These are phyloP conservation scores for Dryomyza anilis DNA, from an alignment of 2,888 invertebrate species.

Conservation along the genomic window DNA sequence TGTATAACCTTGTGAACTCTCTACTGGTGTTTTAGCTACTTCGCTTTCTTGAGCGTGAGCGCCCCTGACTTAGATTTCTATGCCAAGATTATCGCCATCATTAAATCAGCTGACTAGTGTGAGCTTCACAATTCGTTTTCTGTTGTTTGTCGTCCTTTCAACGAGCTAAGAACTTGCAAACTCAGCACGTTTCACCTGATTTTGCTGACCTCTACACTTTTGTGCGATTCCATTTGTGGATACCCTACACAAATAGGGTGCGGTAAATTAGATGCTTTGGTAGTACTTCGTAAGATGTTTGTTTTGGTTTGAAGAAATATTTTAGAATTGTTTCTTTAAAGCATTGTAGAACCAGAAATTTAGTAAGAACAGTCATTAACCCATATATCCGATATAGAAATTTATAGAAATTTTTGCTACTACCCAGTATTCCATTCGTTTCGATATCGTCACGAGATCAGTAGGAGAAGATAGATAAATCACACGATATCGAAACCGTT, in stretches of 20 bases:
- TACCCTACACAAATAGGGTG: too few relatives aligned
- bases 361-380: too few relatives aligned
- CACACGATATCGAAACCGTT: too few relatives aligned
- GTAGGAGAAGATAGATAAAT: too few relatives aligned
- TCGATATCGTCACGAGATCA: too few relatives aligned
- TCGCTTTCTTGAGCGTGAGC: not conserved
- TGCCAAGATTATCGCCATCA: not conserved
- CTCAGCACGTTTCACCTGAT: slow-evolving; percentile 24
- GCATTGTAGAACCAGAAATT: too few relatives aligned
- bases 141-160: not conserved
- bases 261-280: too few relatives aligned
- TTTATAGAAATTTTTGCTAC: too few relatives aligned
- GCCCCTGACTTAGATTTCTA: not conserved
- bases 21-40: not conserved
- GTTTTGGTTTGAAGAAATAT: too few relatives aligned
- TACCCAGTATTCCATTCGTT: too few relatives aligned
- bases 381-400: too few relatives aligned
- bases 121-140: slow-evolving; percentile 9
- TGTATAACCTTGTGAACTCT: not conserved
- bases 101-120: not conserved
- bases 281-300: not conserved
- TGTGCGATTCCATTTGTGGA: slow-evolving; percentile 3
- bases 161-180: not conserved
- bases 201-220: slow-evolving; percentile 26
- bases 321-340: too few relatives aligned